Conservation (phyloP, 2,113 vertebrate species). For the Bubo bubo region DNA sequence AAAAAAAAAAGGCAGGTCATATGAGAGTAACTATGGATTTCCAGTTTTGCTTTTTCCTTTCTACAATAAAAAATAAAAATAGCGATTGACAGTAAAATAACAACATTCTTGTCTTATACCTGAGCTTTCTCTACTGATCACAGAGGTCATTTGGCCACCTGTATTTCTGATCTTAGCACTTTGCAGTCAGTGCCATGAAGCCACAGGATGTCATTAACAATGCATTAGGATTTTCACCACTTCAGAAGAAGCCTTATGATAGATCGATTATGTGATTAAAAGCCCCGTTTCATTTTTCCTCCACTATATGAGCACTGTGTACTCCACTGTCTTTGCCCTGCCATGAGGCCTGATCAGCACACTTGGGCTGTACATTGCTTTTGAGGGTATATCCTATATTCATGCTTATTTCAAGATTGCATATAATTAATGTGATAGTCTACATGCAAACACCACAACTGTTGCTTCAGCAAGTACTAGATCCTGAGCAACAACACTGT, state of each 20-base stretch:
- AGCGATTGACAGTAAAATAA: not conserved
- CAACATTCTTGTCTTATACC: not conserved
- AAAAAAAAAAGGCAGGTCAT: not conserved
- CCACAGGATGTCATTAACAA: not conserved
- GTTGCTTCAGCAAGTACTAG: not conserved
- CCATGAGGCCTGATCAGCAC: too few species aligned
- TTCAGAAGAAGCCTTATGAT: not conserved
- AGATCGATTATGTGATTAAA: fast-evolving
- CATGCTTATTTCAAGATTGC: not conserved
- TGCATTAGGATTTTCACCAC: not conserved
- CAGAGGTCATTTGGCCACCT: not conserved
- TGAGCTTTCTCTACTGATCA: not conserved
- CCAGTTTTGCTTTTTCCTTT: not conserved
- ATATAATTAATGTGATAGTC: fast-evolving
- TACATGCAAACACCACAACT: not conserved
- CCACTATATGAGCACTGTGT: fast-evolving
- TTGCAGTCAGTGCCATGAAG: not conserved
- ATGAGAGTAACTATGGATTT: fast-evolving
- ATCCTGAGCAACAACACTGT: not conserved
- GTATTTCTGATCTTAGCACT: not conserved
- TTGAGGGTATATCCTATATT: not conserved
- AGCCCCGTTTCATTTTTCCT: not conserved
- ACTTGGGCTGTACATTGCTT: fast-evolving
- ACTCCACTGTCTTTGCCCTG: not conserved
- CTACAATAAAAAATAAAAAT: not conserved